These are phyloP conservation scores for Morus bassanus DNA, from an alignment of 2,797 vertebrate species.

Conservation along the genomic window DNA sequence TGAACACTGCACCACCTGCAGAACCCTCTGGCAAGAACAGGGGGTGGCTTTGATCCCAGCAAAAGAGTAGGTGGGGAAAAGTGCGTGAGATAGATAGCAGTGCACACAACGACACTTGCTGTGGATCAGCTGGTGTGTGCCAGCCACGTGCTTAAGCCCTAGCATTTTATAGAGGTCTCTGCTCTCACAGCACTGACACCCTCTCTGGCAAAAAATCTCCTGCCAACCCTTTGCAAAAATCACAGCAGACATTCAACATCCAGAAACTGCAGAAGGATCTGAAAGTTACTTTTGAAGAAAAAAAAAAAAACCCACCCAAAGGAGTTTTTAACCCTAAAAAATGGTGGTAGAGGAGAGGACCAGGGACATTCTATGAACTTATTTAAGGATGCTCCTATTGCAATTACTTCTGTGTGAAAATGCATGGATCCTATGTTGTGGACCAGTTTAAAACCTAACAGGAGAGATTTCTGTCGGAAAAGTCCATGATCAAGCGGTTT, in stretches of 20 bases:
- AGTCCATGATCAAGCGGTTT: neutral
- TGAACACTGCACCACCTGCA: neutral
- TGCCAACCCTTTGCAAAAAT: neutral
- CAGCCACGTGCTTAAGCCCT: neutral
- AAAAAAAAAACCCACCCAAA: neutral
- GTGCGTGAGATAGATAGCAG: neutral
- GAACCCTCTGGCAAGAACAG: neutral
- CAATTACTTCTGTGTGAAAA: neutral
- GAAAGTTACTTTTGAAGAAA: neutral
- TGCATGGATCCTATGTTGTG: neutral
- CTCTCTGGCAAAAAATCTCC: neutral
- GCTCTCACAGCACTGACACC: neutral
- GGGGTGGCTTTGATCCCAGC: neutral
- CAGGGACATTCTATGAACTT: neutral
- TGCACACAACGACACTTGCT: neutral
- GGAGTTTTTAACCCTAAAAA: neutral
- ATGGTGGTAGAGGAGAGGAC: neutral
- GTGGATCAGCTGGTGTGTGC: neutral
- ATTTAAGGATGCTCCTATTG: neutral
- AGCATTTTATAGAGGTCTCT: neutral
- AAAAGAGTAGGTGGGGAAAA: neutral
- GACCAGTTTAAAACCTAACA: neutral
- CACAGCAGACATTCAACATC: neutral
- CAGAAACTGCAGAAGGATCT: neutral
- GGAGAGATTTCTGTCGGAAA: neutral